Conservation (phyloP, 2,888 invertebrate genomes). For the Gryllus longicercus region DNA sequence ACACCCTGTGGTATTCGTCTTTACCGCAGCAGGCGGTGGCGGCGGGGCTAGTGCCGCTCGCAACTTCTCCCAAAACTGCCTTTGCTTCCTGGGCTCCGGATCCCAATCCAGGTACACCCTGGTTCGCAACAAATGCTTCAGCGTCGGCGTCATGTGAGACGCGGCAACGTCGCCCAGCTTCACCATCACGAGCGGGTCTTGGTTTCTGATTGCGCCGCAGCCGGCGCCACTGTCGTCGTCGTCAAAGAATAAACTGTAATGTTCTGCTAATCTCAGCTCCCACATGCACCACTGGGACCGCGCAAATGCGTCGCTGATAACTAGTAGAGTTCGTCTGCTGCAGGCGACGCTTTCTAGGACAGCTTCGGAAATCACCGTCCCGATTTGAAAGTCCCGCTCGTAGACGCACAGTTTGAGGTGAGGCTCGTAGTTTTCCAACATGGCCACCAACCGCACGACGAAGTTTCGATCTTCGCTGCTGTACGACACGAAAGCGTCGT, state of each 20-base stretch:
- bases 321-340: conserved; percentile 61
- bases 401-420: conserved; percentile 64
- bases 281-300: conserved; percentile 70
- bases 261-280: conserved; percentile 66
- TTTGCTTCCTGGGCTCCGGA: conserved; percentile 45
- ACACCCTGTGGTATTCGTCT: neutral
- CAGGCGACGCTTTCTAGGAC: conserved; percentile 62
- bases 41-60: conserved; percentile 34
- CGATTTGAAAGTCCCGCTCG: conserved; percentile 65
- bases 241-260: conserved; percentile 60
- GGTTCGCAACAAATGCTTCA: conserved; percentile 61
- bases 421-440: conserved; percentile 59
- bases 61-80: conserved; percentile 43
- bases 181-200: conserved; percentile 60
- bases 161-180: conserved; percentile 57
- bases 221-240: conserved; percentile 46
- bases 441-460: conserved; percentile 57
- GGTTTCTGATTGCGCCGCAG: conserved; percentile 43
- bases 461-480: conserved; percentile 60
- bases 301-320: conserved; percentile 65
- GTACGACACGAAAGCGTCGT: conserved; percentile 61
- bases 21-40: neutral
- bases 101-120: conserved; percentile 64
- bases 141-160: conserved; percentile 56
- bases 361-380: conserved; percentile 62